Percentiles rank a stretch among this genome's conserved stretches.
Conservation (phyloP, 2,888 invertebrate species). For the Netelia virgata region DNA sequence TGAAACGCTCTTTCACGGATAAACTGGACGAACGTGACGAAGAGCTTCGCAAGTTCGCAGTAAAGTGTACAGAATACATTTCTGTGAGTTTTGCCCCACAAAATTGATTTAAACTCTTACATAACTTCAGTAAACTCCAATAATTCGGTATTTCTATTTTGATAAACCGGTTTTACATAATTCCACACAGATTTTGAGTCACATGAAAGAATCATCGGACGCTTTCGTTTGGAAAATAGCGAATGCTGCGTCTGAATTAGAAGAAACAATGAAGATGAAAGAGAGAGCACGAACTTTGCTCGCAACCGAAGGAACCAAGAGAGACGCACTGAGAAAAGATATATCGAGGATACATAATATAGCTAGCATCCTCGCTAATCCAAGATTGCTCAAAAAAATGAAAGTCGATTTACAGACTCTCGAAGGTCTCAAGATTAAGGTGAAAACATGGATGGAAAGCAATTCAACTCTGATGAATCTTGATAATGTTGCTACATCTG, state of each 20-base stretch:
- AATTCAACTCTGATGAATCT: neutral
- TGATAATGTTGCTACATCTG: slow-evolving; percentile 29
- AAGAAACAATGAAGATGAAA: slow-evolving; percentile 38
- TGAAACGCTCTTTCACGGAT: slow-evolving; percentile 60
- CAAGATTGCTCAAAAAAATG: slow-evolving; percentile 69
- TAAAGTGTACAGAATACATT: slow-evolving; percentile 60
- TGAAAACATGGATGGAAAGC: slow-evolving; percentile 22
- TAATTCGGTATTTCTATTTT: neutral
- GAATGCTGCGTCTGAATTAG: slow-evolving; percentile 13
- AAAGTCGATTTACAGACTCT: slow-evolving; percentile 58
- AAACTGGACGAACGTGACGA: slow-evolving; percentile 71
- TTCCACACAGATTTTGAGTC: slow-evolving; percentile 68
- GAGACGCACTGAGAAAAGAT: slow-evolving; percentile 63
- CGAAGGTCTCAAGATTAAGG: slow-evolving; percentile 47
- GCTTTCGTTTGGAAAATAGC: slow-evolving; percentile 52
- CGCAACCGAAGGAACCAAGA: slow-evolving; percentile 53
- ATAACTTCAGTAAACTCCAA: neutral
- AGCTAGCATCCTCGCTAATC: slow-evolving; percentile 63
- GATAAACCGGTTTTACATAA: neutral
- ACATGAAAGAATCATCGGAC: slow-evolving; percentile 69
- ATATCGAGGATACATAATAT: slow-evolving; percentile 61
- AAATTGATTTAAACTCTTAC: neutral
- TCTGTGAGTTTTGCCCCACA: slow-evolving; percentile 61
- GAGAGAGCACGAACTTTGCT: slow-evolving; percentile 45
- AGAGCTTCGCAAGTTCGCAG: slow-evolving; percentile 58